Percentiles rank a stretch among this genome's conserved stretches.
These are phyloP conservation scores for Xanthostigma xanthostigma DNA, from an alignment of 2,888 invertebrate genomes.

Conservation along the genomic window DNA sequence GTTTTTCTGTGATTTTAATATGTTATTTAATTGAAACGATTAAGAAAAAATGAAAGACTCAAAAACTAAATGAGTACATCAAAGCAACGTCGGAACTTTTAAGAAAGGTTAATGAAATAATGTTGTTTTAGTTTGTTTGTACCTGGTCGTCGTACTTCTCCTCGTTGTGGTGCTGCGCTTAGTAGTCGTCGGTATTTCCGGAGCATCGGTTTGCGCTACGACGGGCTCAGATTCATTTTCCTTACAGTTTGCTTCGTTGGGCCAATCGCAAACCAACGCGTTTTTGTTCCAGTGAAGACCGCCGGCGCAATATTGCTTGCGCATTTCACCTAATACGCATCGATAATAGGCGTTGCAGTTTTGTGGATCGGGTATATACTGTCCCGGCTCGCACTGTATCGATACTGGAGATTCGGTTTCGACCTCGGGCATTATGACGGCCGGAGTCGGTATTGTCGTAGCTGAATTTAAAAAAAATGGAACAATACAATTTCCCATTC, in stretches of 20 bases:
- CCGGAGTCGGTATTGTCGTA: slow-evolving; percentile 30
- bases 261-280: slow-evolving; percentile 66
- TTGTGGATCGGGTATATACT: slow-evolving; percentile 37
- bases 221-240: slow-evolving; percentile 20
- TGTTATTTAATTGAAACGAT: too few species aligned
- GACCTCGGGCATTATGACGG: slow-evolving; percentile 31
- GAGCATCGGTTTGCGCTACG: slow-evolving; percentile 20
- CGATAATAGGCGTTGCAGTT: slow-evolving; percentile 65
- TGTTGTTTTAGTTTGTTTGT: slow-evolving; percentile 10
- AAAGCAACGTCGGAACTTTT: too few species aligned
- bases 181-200: slow-evolving; percentile 19
- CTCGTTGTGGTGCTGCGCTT: slow-evolving; percentile 21
- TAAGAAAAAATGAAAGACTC: not conserved
- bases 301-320: slow-evolving; percentile 59
- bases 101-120: too few species aligned
- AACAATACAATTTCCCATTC: too few species aligned
- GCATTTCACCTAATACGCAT: slow-evolving; percentile 57
- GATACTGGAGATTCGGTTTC: slow-evolving; percentile 22
- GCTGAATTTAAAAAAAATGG: slow-evolving; percentile 7
- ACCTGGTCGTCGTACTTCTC: slow-evolving; percentile 19
- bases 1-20: slow-evolving; percentile 16
- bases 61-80: not conserved
- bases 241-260: slow-evolving; percentile 52
- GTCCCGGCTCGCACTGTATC: slow-evolving; percentile 28
- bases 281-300: slow-evolving; percentile 66